Percentiles rank a stretch among this genome's conserved stretches.
phyloP scores from a whole-genome alignment of 2,113 vertebrate species.

The Thomomys bottae region DNA sequence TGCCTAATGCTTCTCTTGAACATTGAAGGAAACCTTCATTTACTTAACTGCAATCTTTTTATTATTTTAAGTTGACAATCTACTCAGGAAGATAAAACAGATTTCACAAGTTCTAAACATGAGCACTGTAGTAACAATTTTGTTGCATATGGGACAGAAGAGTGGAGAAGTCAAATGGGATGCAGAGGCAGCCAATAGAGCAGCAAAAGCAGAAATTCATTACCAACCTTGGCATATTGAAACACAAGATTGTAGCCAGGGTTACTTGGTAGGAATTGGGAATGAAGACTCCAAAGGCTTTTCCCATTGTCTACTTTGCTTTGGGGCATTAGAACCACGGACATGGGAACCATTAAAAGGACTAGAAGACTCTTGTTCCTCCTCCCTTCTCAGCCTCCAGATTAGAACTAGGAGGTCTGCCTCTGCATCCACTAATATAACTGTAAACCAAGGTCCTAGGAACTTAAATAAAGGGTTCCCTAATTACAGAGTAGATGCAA shows the following conservation, averaged over 20 bases:
- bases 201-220: neutral
- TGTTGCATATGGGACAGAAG: neutral
- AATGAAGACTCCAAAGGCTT: neutral
- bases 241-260: neutral
- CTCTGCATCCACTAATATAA: neutral
- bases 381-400: neutral
- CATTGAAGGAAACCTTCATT: neutral
- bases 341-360: neutral
- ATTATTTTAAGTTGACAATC: neutral
- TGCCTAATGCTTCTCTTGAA: neutral
- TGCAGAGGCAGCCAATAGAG: neutral
- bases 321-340: neutral
- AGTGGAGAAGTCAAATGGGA: neutral
- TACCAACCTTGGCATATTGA: neutral
- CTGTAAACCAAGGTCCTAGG: neutral
- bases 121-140: neutral
- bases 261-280: neutral
- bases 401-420: neutral
- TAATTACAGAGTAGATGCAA: neutral
- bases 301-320: neutral
- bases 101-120: neutral
- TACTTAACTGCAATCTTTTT: neutral
- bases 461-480: neutral
- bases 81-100: neutral
- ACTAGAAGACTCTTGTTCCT: neutral